phyloP scores from a whole-genome alignment of 1,140 invertebrate genomes.

The Bombus confusus region DNA sequence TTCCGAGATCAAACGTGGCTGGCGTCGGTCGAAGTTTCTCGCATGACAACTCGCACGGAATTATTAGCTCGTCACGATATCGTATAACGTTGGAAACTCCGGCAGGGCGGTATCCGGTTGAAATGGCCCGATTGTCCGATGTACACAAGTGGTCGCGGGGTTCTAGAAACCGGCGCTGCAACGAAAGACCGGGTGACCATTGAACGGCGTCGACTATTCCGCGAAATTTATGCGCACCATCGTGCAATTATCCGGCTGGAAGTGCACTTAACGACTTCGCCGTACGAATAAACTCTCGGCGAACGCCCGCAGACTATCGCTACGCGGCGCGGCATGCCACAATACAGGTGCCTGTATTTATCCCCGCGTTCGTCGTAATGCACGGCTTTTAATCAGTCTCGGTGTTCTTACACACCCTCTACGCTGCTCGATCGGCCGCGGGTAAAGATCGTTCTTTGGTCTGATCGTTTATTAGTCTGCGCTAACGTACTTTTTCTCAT shows the following conservation, averaged over 20 bases:
- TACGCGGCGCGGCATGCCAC: constrained; percentile 2
- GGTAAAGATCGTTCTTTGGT: background rate
- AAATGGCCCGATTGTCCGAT: constrained; percentile 34
- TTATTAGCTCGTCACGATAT: constrained; percentile 56
- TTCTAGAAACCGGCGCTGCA: constrained; percentile 3
- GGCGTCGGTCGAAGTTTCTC: constrained; percentile 52
- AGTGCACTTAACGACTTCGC: constrained; percentile 68
- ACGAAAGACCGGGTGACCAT: constrained; percentile 13
- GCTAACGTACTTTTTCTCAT: background rate
- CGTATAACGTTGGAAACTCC: constrained; percentile 47
- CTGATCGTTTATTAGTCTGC: background rate
- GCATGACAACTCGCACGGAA: constrained; percentile 60
- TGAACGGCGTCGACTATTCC: constrained; percentile 29
- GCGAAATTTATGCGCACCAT: constrained; percentile 62
- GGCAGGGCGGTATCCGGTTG: background rate
- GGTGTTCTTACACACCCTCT: background rate
- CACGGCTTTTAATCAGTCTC: constrained; percentile 42
- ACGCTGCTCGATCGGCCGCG: background rate
- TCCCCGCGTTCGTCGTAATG: constrained; percentile 25
- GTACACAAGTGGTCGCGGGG: constrained; percentile 37
- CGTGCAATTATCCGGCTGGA: constrained; percentile 65
- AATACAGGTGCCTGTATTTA: constrained; percentile 45
- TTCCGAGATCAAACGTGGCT: constrained; percentile 58
- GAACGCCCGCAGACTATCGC: constrained; percentile 37
- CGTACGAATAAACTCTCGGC: constrained; percentile 63